Evolutionary conservation across 2,888 invertebrate genomes (phyloP), one percentile per base, ranked within the genome.

Genomic region (Smittia aterrima): DNA sequence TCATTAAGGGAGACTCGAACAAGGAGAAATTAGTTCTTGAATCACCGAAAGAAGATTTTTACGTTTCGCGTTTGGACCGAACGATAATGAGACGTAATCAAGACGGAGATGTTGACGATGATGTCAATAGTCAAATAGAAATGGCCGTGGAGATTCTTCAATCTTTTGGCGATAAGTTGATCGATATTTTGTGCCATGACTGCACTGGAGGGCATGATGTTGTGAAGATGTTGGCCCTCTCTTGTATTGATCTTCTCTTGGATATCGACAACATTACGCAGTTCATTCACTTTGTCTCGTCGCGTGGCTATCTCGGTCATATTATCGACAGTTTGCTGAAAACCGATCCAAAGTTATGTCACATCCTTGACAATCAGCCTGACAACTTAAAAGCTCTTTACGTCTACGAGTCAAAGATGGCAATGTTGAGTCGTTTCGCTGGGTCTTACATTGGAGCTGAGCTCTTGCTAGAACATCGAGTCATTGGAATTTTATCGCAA

Each of bases 201-300:
- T 92, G 92, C 75, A 91, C 92, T 9, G 91, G 92, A 1, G 94
- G 94, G 0, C 94, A 95, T 79, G 93, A 95, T 78, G 90, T 96
- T 11, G 93, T 93, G 79, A 90, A 93, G 82, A 94, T 96, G 91
- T 85, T 95, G 73, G 92, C 95, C 0, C 84, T 96, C 77, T 89
- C 93, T 0, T 91, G 92, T 76, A 84, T 96, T 74, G 92, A 94
- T 80, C 88, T 91, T 58, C 84, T 96, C 62, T 84, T 95, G 0
- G 90, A 91, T 76, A 84, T 92, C 76, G 92, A 92, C 78, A 89
- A 89, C 1, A 85, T 89, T 58, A 87, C 89, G 0, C 85, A 85
- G 53, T 89, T 91, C 86, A 85, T 89, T 75, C 81, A 88, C 77
- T 87, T 87, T 77, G 81, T 90, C 66, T 83, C 87, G 0, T 84